Percentiles rank a stretch among this genome's conserved stretches.
These are phyloP conservation scores for Silurus asotus DNA, from an alignment of 2,113 vertebrate genomes.

Conservation along the genomic window DNA sequence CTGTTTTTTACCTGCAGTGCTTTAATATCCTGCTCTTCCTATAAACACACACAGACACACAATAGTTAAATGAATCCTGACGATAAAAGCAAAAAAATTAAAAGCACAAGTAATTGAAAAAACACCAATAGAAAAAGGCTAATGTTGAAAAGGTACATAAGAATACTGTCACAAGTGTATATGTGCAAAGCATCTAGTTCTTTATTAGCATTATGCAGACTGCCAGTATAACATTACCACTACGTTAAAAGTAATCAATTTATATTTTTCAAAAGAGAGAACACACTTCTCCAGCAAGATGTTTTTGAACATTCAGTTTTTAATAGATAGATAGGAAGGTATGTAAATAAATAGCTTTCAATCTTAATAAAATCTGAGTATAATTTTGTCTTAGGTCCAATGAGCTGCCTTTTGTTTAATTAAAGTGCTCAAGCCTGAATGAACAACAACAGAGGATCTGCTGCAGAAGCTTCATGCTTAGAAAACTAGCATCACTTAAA, in stretches of 20 bases:
- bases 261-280: neutral
- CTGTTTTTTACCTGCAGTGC: conserved; percentile 93
- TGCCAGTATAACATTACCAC: neutral
- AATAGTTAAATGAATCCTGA: neutral
- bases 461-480: too few species aligned
- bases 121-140: neutral
- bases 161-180: neutral
- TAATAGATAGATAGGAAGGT: too few species aligned
- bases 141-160: neutral
- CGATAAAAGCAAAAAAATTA: neutral
- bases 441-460: too few species aligned
- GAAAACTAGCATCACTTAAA: too few species aligned
- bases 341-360: too few species aligned
- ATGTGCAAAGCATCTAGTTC: neutral
- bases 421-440: too few species aligned
- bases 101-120: neutral
- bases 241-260: too few species aligned
- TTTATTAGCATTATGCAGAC: neutral
- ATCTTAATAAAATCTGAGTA: too few species aligned
- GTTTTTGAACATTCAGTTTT: too few species aligned
- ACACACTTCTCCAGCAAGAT: too few species aligned
- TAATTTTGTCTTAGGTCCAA: too few species aligned
- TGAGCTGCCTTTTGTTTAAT: too few species aligned
- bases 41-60: conserved; percentile 35
- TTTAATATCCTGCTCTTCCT: conserved; percentile 95